These are phyloP conservation scores for Margarornis squamiger DNA, from an alignment of 2,797 vertebrate genomes.

Conservation along the genomic window DNA sequence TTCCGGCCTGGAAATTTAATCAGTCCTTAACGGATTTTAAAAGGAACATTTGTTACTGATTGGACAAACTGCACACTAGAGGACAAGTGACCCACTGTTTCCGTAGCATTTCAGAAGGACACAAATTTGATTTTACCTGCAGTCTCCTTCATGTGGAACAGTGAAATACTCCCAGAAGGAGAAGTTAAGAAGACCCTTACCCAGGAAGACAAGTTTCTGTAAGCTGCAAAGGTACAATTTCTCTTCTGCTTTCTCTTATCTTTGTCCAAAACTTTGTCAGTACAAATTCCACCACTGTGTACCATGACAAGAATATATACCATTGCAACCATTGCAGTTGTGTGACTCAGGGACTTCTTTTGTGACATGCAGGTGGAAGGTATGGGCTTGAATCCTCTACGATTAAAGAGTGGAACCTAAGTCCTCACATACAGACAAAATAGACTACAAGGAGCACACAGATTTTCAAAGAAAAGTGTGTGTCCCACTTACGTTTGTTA, in stretches of 20 bases:
- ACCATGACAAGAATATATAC: not conserved
- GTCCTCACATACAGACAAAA: not conserved
- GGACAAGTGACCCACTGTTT: not conserved
- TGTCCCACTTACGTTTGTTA: not conserved
- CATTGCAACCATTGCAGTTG: fast-evolving
- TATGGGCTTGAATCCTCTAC: not conserved
- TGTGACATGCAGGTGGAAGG: not conserved
- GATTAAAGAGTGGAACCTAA: not conserved
- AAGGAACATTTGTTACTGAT: not conserved
- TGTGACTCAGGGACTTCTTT: not conserved
- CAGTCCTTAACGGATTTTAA: not conserved
- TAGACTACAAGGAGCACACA: not conserved
- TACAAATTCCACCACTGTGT: not conserved
- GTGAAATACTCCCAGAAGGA: not conserved
- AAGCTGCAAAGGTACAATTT: not conserved
- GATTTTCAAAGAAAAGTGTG: not conserved
- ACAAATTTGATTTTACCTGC: not conserved
- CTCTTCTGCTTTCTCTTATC: not conserved
- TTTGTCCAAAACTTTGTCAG: not conserved
- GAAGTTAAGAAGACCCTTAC: not conserved
- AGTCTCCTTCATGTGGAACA: not conserved
- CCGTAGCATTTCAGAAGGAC: not conserved
- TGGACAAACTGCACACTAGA: not conserved
- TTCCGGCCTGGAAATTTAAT: not conserved
- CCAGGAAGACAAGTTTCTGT: not conserved